Evolutionary conservation across 1,140 invertebrate species (phyloP).

Genomic region (Drosophila pachea): DNA sequence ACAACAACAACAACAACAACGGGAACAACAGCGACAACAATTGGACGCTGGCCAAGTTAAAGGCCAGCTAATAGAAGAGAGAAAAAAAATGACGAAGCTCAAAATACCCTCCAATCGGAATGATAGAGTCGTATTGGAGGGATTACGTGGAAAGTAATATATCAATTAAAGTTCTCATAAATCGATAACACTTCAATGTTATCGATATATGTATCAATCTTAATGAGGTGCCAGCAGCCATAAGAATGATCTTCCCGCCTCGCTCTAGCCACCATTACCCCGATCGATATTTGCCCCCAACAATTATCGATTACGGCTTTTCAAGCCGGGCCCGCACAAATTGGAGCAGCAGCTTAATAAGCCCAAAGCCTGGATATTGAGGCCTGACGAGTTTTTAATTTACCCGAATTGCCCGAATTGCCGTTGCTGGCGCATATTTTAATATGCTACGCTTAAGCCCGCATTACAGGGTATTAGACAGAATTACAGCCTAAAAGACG

Average conservation of each 20-base stretch:
- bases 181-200: too few species aligned
- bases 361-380: not conserved
- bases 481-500: constrained; percentile 46
- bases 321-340: not conserved
- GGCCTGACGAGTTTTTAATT: not conserved
- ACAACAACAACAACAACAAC: constrained; percentile 26
- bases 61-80: not conserved
- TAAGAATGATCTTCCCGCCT: too few species aligned
- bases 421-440: constrained; percentile 3
- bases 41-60: constrained; percentile 13
- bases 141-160: too few species aligned
- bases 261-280: too few species aligned
- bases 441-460: constrained; percentile 11
- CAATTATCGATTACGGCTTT: too few species aligned
- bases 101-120: constrained; percentile 21
- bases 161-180: too few species aligned
- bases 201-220: too few species aligned
- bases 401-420: not conserved
- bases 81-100: not conserved
- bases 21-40: too few species aligned
- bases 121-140: too few species aligned
- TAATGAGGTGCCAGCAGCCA: too few species aligned
- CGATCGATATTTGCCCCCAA: too few species aligned
- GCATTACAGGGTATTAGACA: constrained; percentile 41
- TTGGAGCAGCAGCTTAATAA: too few species aligned